Evolutionary conservation across 2,113 vertebrate species (phyloP), one percentile per base, ranked within the genome.

Genomic region (Terrapene triunguis): DNA sequence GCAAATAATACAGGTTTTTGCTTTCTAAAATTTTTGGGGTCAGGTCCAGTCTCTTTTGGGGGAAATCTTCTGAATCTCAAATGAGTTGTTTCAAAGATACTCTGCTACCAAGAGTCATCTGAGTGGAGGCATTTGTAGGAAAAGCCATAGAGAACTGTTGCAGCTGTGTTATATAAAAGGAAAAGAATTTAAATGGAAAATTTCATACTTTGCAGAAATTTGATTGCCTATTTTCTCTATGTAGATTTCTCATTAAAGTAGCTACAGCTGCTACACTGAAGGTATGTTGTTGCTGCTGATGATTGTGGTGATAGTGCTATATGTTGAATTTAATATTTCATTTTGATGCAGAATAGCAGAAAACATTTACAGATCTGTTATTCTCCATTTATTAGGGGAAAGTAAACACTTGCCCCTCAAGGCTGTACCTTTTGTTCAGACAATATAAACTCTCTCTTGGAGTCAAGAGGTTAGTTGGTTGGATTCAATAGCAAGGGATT

Each of bases 151-250:
- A 97, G 97, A 98, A 97, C 92, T 94, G 90, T 95, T 97, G 97
- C 98, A 98, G 98, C 98, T 98, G 98, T 95, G 97, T 95, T 98
- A 97, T 97, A 98, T 97, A 98, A 98, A 98, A 98, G 97, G 96
- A 96, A 98, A 90, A 97, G 95, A 96, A 97, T 97, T 98, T 98
- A 98, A 98, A 98, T 98, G 96, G 96, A 98, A 98, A 98, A 97
- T 98, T 87, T 97, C 96, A 96, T 98, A 98, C 97, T 98, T 98
- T 98, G 98, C 97, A 98, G 93, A 98, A 98, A 98, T 98, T 96
- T 98, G 98, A 98, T 98, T 98, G 98, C 98, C 97, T 98, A 98
- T 98, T 98, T 98, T 98, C 95, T 97, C 95, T 96, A 98, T 97
- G 98, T 98, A 98, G 97, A 97, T 97, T 96, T 97, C 96, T 98